Evolutionary conservation across 2,113 vertebrate genomes (phyloP).

Genomic region (Solenodon paradoxus): DNA sequence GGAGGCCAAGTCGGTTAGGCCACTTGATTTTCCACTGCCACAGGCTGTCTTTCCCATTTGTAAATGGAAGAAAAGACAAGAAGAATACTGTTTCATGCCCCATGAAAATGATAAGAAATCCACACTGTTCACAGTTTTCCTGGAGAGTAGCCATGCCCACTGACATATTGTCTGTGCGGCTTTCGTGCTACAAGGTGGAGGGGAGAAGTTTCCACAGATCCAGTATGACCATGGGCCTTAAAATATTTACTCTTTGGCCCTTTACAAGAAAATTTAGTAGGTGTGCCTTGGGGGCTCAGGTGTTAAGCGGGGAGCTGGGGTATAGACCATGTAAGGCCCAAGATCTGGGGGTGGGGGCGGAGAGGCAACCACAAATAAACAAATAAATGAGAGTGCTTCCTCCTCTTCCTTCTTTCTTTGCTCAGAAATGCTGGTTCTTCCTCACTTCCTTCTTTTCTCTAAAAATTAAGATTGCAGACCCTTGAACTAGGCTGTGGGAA

Average conservation of each 20-base stretch:
- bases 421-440: too few species aligned
- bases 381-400: too few species aligned
- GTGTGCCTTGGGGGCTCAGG: too few species aligned
- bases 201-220: neutral
- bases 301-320: too few species aligned
- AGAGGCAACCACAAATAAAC: too few species aligned
- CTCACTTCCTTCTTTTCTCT: too few species aligned
- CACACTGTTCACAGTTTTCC: neutral
- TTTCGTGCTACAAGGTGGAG: neutral
- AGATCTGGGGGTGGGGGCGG: too few species aligned
- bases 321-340: too few species aligned
- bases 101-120: neutral
- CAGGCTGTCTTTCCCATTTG: neutral
- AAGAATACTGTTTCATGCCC: neutral
- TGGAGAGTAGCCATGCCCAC: neutral
- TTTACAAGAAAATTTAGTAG: neutral
- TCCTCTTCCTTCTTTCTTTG: too few species aligned
- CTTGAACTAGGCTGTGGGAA: neutral
- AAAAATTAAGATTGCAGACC: too few species aligned
- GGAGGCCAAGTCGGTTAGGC: neutral
- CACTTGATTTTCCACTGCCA: neutral
- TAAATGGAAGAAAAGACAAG: neutral
- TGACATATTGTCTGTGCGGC: rapidly evolving
- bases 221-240: neutral
- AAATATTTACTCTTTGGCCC: neutral